phyloP scores from a whole-genome alignment of 2,113 vertebrate genomes.

The Sinocyclocheilus anophthalmus region DNA sequence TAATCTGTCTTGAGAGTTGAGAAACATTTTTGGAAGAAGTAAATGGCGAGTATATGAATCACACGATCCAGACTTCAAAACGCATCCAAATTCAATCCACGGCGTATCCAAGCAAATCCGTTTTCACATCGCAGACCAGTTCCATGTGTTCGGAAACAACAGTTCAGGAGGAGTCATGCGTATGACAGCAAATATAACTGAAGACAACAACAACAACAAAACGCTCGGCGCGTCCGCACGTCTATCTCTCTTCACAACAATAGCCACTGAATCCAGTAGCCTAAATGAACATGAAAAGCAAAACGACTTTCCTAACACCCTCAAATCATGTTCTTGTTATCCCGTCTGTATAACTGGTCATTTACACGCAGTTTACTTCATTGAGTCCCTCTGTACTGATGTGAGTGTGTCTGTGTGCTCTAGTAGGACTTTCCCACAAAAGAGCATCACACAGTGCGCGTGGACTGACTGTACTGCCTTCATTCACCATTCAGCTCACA shows the following conservation, averaged over 20 bases:
- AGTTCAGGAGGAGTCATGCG: background rate
- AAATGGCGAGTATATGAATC: conserved; percentile 10
- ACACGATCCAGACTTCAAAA: background rate
- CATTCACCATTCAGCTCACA: conserved; percentile 14
- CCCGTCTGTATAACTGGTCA: conserved; percentile 64
- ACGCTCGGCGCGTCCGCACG: background rate
- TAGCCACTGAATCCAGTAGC: background rate
- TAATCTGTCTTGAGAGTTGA: background rate
- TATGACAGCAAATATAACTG: background rate
- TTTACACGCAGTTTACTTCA: conserved; percentile 58
- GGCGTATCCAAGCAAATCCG: background rate
- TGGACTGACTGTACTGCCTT: conserved; percentile 22
- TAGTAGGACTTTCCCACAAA: conserved; percentile 72
- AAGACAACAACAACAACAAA: background rate
- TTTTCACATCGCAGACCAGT: background rate
- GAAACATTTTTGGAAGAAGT: background rate
- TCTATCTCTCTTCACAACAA: background rate
- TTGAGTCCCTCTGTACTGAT: conserved; percentile 65
- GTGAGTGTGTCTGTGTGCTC: conserved; percentile 73
- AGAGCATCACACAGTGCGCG: conserved; percentile 67
- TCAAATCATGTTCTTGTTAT: conserved; percentile 60
- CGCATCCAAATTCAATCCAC: background rate
- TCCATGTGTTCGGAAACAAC: background rate
- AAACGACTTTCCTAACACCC: conserved; percentile 68
- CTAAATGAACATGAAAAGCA: conserved; percentile 55